Evolutionary conservation across 2,888 invertebrate species (phyloP).

Genomic region (Ophion obscuratus): DNA sequence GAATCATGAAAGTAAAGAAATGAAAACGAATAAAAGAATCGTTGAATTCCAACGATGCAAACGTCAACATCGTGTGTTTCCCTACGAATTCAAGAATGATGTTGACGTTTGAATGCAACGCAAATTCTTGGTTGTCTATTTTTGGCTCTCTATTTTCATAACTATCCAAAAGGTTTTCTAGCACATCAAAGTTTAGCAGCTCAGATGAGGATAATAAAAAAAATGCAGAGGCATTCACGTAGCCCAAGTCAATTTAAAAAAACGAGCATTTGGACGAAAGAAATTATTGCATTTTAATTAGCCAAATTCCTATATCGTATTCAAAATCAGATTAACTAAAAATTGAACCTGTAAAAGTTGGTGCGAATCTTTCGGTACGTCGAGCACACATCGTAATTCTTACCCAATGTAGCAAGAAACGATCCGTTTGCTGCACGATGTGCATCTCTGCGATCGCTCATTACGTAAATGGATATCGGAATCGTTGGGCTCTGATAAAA

Average conservation of each 20-base stretch:
- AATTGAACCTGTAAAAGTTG: background rate
- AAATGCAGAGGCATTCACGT: no score
- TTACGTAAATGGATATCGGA: constrained; percentile 42
- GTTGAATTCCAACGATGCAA: no score
- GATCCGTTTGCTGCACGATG: constrained; percentile 22
- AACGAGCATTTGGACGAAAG: no score
- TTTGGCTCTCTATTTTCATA: background rate
- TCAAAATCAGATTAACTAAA: background rate
- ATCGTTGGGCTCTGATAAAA: constrained; percentile 1
- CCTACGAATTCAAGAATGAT: no score
- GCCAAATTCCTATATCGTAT: background rate
- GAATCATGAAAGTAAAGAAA: no score
- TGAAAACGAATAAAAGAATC: no score
- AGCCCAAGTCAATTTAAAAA: no score
- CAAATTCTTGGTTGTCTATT: background rate
- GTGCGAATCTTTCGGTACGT: background rate
- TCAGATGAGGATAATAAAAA: no score
- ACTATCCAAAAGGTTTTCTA: no score
- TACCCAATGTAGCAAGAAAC: background rate
- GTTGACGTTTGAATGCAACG: background rate
- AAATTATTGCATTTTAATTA: background rate
- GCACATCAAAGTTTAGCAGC: no score
- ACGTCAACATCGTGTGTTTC: no score
- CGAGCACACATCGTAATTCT: background rate
- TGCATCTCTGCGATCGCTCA: constrained; percentile 33